Percentiles rank a stretch among this genome's conserved stretches.
Conservation (phyloP, 1,140 invertebrate species). For the Drosophila tristis region DNA sequence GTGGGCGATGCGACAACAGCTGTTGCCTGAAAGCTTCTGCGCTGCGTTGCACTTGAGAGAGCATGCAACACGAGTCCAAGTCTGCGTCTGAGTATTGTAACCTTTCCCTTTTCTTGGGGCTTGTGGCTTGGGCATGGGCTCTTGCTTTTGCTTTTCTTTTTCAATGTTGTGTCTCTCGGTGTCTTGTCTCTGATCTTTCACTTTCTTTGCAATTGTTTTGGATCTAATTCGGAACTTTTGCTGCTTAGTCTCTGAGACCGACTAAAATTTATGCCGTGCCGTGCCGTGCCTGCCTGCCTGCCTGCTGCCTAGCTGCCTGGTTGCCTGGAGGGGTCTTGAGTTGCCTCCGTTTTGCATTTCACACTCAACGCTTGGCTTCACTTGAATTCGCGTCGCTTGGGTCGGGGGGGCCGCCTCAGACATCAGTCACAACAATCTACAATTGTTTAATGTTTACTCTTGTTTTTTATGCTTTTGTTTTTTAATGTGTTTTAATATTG, state of each 20-base stretch:
- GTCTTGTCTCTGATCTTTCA: slow-evolving; percentile 59
- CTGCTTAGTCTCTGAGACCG: slow-evolving; percentile 60
- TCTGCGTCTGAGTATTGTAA: slow-evolving; percentile 4
- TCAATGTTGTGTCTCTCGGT: not conserved
- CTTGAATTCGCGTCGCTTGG: slow-evolving; percentile 41
- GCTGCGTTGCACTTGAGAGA: slow-evolving; percentile 58
- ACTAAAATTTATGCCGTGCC: slow-evolving; percentile 2
- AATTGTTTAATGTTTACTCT: slow-evolving; percentile 43
- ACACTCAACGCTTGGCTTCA: slow-evolving; percentile 76
- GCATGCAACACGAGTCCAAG: slow-evolving; percentile 23
- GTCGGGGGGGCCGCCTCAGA: slow-evolving; percentile 30
- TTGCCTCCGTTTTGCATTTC: slow-evolving; percentile 60
- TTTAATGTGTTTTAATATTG: slow-evolving; percentile 23
- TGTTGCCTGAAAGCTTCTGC: slow-evolving; percentile 50
- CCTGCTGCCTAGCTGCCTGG: slow-evolving; percentile 3
- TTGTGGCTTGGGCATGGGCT: not conserved
- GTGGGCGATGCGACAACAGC: slow-evolving; percentile 41
- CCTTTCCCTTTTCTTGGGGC: slow-evolving; percentile 67
- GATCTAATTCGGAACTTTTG: slow-evolving; percentile 45
- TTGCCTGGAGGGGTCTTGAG: slow-evolving; percentile 33
- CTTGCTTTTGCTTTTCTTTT: slow-evolving; percentile 14
- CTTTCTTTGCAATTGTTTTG: slow-evolving; percentile 74
- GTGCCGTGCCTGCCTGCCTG: slow-evolving; percentile 15
- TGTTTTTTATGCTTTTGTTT: slow-evolving; percentile 63
- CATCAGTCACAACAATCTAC: slow-evolving; percentile 42